These are phyloP conservation scores for Ligdia adustata DNA, from an alignment of 2,888 invertebrate species.

Conservation along the genomic window DNA sequence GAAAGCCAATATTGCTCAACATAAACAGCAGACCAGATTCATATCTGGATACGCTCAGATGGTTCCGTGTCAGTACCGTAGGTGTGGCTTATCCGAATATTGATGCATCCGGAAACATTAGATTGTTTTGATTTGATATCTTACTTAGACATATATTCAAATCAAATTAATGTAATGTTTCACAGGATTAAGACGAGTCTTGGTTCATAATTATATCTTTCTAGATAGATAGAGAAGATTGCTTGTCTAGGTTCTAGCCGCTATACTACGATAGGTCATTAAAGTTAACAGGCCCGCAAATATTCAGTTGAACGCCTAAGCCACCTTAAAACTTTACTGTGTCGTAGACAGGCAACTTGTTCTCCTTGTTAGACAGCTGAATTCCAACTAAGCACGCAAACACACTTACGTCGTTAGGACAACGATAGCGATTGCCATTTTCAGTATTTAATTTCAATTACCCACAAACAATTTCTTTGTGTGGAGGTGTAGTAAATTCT, in stretches of 20 bases:
- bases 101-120: constrained; percentile 5
- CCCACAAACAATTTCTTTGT: constrained; percentile 4
- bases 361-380: constrained; percentile 40
- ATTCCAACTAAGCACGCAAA: constrained; percentile 48
- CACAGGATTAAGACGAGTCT: too few relatives aligned
- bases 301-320: constrained; percentile 40
- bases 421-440: constrained; percentile 23
- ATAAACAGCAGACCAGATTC: constrained; percentile 31
- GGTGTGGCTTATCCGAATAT: constrained; percentile 40
- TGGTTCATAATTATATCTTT: too few relatives aligned
- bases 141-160: not conserved
- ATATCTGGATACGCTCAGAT: constrained; percentile 46
- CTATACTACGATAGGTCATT: constrained; percentile 18
- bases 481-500: constrained; percentile 13
- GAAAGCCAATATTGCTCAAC: constrained; percentile 26
- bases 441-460: constrained; percentile 27
- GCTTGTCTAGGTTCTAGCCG: too few relatives aligned
- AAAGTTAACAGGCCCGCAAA: constrained; percentile 33
- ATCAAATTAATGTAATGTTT: too few relatives aligned
- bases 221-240: too few relatives aligned
- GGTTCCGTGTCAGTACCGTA: constrained; percentile 41
- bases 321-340: constrained; percentile 45
- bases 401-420: constrained; percentile 26
- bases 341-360: constrained; percentile 48
- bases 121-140: constrained; percentile 9